Conservation (phyloP, 2,888 invertebrate species). For the Chalcosyrphus nemorum region DNA sequence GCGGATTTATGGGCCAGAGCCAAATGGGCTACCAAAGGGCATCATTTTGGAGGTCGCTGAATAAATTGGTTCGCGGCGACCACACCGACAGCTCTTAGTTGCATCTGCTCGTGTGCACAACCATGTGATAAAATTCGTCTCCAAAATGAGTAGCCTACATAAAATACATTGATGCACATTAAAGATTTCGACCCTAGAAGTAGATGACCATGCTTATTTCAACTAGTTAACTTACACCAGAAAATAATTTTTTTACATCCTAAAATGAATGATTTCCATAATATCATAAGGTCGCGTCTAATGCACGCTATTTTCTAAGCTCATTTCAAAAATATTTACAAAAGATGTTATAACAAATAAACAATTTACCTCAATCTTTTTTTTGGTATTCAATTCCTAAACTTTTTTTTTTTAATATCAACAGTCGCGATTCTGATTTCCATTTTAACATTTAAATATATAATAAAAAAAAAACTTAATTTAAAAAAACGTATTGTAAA, state of each 20-base stretch:
- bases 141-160: too few relatives aligned
- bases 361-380: not conserved
- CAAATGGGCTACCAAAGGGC: too few relatives aligned
- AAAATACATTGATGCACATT: too few relatives aligned
- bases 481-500: not conserved
- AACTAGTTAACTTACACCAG: not conserved
- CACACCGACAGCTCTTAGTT: too few relatives aligned
- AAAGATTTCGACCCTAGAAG: too few relatives aligned
- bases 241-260: not conserved
- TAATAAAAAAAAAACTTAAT: not conserved
- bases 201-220: too few relatives aligned
- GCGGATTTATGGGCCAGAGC: too few relatives aligned
- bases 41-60: too few relatives aligned
- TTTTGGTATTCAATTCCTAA: not conserved
- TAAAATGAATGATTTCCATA: not conserved
- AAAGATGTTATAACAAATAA: not conserved
- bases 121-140: too few relatives aligned
- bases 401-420: not conserved
- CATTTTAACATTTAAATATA: too few relatives aligned
- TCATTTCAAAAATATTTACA: conserved; percentile 8
- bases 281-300: not conserved
- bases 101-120: too few relatives aligned
- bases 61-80: too few relatives aligned
- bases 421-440: not conserved
- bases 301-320: not conserved